These are phyloP conservation scores for Agonopterix subpropinquella DNA, from an alignment of 2,888 invertebrate genomes.

Conservation along the genomic window DNA sequence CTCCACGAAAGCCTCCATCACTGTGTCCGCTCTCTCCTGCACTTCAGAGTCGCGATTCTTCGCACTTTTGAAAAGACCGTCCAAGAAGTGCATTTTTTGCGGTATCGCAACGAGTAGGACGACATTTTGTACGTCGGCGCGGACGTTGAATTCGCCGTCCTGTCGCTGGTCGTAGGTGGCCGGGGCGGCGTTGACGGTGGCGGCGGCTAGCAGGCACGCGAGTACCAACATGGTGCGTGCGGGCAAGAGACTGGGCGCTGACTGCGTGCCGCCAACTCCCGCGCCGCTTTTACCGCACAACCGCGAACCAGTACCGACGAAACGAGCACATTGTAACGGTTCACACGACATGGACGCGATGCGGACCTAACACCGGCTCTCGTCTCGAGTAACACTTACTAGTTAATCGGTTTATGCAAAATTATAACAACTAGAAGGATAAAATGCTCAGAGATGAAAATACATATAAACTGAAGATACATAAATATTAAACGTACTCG, in stretches of 20 bases:
- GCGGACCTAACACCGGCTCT: constrained; percentile 18
- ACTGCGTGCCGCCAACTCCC: constrained; percentile 49
- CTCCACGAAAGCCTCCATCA: constrained; percentile 76
- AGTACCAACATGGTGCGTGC: constrained; percentile 56
- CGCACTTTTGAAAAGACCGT: constrained; percentile 23
- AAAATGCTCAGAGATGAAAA: too few species aligned
- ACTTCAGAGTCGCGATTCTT: constrained; percentile 16
- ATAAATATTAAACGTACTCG: too few species aligned
- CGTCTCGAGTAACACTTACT: constrained; percentile 15
- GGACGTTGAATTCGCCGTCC: constrained; percentile 82
- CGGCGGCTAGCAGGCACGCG: constrained; percentile 36
- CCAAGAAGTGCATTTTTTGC: constrained; percentile 34
- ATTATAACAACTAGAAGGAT: too few species aligned
- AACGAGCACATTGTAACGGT: constrained; percentile 71
- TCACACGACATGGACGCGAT: constrained; percentile 45
- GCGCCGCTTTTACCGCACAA: constrained; percentile 63
- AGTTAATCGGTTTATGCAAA: constrained; percentile 2
- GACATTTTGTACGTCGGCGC: constrained; percentile 84
- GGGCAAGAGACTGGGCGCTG: constrained; percentile 32
- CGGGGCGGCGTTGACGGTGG: constrained; percentile 46
- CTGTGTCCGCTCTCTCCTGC: constrained; percentile 58
- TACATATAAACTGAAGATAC: too few species aligned
- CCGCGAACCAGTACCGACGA: constrained; percentile 63
- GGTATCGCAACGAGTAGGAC: constrained; percentile 80
- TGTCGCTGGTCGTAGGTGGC: constrained; percentile 81